These are phyloP conservation scores for Polymixis lichenea DNA, from an alignment of 2,888 invertebrate species.

Conservation along the genomic window DNA sequence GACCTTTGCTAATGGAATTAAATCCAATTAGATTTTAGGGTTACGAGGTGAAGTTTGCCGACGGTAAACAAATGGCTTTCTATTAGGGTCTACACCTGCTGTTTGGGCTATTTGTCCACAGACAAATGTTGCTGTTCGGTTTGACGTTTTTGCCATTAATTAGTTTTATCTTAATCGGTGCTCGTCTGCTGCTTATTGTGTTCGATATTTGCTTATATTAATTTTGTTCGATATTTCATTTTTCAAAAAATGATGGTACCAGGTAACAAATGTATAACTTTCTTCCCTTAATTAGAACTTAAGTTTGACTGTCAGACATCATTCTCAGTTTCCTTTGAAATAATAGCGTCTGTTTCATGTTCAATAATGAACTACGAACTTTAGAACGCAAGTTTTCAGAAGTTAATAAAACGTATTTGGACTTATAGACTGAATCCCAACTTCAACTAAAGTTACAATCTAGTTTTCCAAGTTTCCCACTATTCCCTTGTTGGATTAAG, in stretches of 20 bases:
- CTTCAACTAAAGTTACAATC: conserved; percentile 53
- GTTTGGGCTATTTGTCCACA: conserved; percentile 78
- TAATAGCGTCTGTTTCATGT: conserved; percentile 1
- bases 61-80: conserved; percentile 88
- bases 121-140: conserved; percentile 79
- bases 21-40: conserved; percentile 90
- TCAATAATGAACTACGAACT: conserved; percentile 12
- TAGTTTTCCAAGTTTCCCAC: conserved; percentile 58
- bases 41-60: conserved; percentile 89
- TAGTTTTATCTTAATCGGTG: conserved; percentile 70
- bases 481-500: conserved; percentile 64
- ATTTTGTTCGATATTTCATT: neutral
- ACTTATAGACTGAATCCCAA: conserved; percentile 45
- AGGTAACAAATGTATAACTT: conserved; percentile 1
- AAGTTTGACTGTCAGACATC: neutral
- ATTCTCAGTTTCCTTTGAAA: neutral
- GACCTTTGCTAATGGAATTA: conserved; percentile 90
- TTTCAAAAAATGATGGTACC: neutral
- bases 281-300: neutral
- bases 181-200: conserved; percentile 50
- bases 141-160: conserved; percentile 76
- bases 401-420: conserved; percentile 45
- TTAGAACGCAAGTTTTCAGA: conserved; percentile 37
- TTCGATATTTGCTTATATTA: conserved; percentile 26
- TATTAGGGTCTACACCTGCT: conserved; percentile 85